phyloP scores from a whole-genome alignment of 2,888 invertebrate genomes.

The Pristionchus entomophagus region DNA sequence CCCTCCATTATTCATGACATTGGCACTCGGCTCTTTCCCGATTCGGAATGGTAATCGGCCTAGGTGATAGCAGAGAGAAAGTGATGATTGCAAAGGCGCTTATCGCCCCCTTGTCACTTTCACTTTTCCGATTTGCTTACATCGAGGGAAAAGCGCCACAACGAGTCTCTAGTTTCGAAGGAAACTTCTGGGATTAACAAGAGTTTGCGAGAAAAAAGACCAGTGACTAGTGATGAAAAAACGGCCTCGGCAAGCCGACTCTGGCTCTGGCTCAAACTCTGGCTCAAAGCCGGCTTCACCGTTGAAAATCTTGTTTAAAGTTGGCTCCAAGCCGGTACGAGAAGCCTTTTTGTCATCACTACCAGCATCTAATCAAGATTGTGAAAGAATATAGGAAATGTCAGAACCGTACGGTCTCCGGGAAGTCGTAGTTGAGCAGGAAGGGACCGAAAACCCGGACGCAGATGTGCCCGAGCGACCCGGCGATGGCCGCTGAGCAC shows the following conservation, averaged over 20 bases:
- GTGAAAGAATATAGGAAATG: neutral
- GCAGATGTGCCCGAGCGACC: conserved; percentile 38
- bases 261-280: no score
- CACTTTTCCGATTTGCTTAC: neutral
- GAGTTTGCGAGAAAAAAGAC: no score
- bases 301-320: no score
- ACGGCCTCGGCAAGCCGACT: no score
- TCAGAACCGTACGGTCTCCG: conserved; percentile 46
- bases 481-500: conserved; percentile 37
- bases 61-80: conserved; percentile 25
- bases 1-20: neutral
- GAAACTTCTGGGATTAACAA: no score
- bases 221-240: no score
- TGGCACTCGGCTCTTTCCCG: neutral
- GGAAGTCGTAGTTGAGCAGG: conserved; percentile 49
- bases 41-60: conserved; percentile 31
- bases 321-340: no score
- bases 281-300: no score
- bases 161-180: neutral
- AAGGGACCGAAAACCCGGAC: conserved; percentile 48
- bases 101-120: conserved; percentile 37
- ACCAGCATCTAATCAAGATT: no score
- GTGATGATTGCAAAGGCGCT: conserved; percentile 43
- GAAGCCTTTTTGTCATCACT: no score
- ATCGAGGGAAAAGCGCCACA: neutral